phyloP scores from a whole-genome alignment of 2,888 invertebrate species.

The Amphiduros pacificus region DNA sequence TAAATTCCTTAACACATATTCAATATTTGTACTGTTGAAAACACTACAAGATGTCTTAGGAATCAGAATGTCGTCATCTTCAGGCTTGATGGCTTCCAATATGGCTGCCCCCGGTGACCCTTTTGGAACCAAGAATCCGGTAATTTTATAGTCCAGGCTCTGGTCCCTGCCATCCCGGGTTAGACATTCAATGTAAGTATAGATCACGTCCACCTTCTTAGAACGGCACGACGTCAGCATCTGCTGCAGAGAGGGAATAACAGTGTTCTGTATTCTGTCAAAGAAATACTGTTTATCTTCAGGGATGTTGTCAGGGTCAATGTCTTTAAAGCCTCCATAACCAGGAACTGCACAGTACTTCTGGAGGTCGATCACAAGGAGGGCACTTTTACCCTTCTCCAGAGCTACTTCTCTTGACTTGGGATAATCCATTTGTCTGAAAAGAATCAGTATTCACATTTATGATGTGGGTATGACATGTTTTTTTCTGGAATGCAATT shows the following conservation, averaged over 20 bases:
- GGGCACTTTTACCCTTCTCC: constrained; percentile 1
- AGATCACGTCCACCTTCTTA: constrained; percentile 4
- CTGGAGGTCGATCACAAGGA: constrained; percentile 24
- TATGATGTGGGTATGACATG: too few species aligned
- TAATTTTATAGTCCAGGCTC: constrained; percentile 24
- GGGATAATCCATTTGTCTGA: too few species aligned
- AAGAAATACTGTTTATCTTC: constrained; percentile 11
- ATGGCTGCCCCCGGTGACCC: constrained; percentile 11
- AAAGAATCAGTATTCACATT: too few species aligned
- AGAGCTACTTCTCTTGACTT: constrained; percentile 9
- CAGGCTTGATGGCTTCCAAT: constrained; percentile 12
- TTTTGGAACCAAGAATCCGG: constrained; percentile 22
- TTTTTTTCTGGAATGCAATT: too few species aligned
- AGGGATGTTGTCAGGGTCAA: constrained; percentile 10
- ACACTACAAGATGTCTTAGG: constrained; percentile 26
- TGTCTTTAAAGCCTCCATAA: constrained; percentile 1
- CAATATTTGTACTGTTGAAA: constrained; percentile 26
- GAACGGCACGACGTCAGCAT: constrained; percentile 14
- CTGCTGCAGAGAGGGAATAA: constrained; percentile 14
- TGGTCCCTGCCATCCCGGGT: constrained; percentile 25
- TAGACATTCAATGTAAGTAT: constrained; percentile 20
- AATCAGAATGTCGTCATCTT: constrained; percentile 23
- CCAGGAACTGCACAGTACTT: constrained; percentile 19
- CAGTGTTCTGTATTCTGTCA: constrained; percentile 1
- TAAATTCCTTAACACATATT: constrained; percentile 25